Conservation (phyloP, 2,888 invertebrate species). For the Platerodrilus igneus region DNA sequence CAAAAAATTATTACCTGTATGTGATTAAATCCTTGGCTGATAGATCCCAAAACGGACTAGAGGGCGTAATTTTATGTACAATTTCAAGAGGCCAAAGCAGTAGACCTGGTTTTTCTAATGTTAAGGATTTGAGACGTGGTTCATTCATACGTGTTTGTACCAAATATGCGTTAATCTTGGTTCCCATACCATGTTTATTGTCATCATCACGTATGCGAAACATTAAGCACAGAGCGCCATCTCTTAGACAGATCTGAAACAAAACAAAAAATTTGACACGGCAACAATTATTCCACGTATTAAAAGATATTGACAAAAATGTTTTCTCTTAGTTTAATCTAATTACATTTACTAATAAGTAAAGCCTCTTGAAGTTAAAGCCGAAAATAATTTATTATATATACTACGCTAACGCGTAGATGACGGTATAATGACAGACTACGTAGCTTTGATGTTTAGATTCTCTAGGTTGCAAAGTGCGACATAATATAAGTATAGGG, state of each 20-base stretch:
- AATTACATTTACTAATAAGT: too few relatives aligned
- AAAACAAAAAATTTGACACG: too few relatives aligned
- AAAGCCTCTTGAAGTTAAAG: too few relatives aligned
- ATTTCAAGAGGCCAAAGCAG: slow-evolving; percentile 83
- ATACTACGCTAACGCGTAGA: too few relatives aligned
- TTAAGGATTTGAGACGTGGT: slow-evolving; percentile 67
- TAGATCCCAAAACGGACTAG: slow-evolving; percentile 75
- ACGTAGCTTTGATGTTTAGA: too few relatives aligned
- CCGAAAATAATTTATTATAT: too few relatives aligned
- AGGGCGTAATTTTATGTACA: slow-evolving; percentile 72
- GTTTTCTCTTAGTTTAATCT: too few relatives aligned
- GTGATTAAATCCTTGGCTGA: slow-evolving; percentile 72
- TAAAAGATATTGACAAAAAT: too few relatives aligned
- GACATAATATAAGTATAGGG: too few relatives aligned
- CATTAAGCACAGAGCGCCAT: slow-evolving; percentile 72
- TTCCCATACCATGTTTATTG: slow-evolving; percentile 70
- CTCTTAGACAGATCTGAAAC: slow-evolving; percentile 67
- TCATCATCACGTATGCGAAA: slow-evolving; percentile 77
- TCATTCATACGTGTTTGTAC: slow-evolving; percentile 61
- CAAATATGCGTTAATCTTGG: slow-evolving; percentile 68
- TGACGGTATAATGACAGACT: too few relatives aligned
- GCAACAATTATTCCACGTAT: too few relatives aligned
- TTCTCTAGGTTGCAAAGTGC: too few relatives aligned
- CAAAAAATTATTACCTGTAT: slow-evolving; percentile 49
- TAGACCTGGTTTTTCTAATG: slow-evolving; percentile 61